Percentiles rank a stretch among this genome's conserved stretches.
Evolutionary conservation across 2,888 invertebrate genomes (phyloP).

Genomic region (Sericinus montela): DNA sequence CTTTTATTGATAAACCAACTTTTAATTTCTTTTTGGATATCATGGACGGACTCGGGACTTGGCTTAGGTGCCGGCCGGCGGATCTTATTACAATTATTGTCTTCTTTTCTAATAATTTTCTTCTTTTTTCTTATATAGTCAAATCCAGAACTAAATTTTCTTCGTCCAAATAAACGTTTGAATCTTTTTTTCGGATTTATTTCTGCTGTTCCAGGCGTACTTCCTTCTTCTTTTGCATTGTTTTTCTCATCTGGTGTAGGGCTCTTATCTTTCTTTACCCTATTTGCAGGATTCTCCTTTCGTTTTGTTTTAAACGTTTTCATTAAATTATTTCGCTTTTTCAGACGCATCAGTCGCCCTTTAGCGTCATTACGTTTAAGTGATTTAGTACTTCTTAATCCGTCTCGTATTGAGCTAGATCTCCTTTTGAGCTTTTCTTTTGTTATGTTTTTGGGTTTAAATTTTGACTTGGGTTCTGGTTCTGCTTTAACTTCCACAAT

Average conservation of each 20-base stretch:
- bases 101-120: constrained; percentile 82
- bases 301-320: constrained; percentile 63
- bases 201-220: constrained; percentile 45
- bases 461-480: constrained; percentile 52
- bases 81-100: constrained; percentile 55
- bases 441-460: constrained; percentile 60
- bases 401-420: constrained; percentile 68
- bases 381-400: constrained; percentile 67
- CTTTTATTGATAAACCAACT: constrained; percentile 96
- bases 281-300: constrained; percentile 54
- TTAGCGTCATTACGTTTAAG: constrained; percentile 69
- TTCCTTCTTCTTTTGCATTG: constrained; percentile 56
- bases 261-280: constrained; percentile 53
- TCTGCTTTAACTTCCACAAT: constrained; percentile 51
- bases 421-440: constrained; percentile 63
- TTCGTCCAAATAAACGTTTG: constrained; percentile 82
- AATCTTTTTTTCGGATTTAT: constrained; percentile 74
- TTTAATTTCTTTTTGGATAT: constrained; percentile 91
- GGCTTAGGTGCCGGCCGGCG: constrained; percentile 72
- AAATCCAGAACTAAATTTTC: constrained; percentile 90
- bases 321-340: constrained; percentile 69
- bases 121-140: constrained; percentile 95
- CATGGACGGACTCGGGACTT: constrained; percentile 84
- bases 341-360: constrained; percentile 63
- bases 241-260: constrained; percentile 60